These are phyloP conservation scores for Tupaia tana DNA, from an alignment of 2,113 vertebrate genomes.

Conservation along the genomic window DNA sequence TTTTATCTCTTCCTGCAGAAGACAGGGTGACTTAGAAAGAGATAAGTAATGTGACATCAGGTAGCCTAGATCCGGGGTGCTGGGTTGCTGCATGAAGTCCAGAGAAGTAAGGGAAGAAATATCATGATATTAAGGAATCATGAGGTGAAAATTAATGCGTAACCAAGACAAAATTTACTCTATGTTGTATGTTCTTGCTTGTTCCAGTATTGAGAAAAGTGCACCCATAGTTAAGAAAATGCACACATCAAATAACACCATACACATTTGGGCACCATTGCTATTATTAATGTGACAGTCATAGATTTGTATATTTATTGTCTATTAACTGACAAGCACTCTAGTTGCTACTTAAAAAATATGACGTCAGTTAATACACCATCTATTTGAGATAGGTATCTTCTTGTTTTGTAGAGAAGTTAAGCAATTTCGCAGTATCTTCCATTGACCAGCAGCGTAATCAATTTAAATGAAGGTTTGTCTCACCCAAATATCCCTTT, in stretches of 20 bases:
- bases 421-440: neutral
- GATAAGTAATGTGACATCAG: neutral
- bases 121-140: neutral
- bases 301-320: neutral
- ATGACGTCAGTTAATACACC: neutral
- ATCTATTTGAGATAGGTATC: neutral
- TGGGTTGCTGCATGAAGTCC: neutral
- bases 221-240: neutral
- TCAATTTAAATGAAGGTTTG: neutral
- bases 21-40: neutral
- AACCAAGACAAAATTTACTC: neutral
- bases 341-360: neutral
- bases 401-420: neutral
- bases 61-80: neutral
- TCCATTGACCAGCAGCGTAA: neutral
- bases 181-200: neutral
- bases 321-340: neutral
- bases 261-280: neutral
- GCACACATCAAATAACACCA: neutral
- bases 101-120: neutral
- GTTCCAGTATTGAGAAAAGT: neutral
- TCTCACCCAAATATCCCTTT: neutral
- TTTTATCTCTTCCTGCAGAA: neutral
- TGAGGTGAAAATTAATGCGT: neutral
- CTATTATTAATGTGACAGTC: neutral